Conservation (phyloP, 2,113 vertebrate genomes). For the Leptosomus discolor region DNA sequence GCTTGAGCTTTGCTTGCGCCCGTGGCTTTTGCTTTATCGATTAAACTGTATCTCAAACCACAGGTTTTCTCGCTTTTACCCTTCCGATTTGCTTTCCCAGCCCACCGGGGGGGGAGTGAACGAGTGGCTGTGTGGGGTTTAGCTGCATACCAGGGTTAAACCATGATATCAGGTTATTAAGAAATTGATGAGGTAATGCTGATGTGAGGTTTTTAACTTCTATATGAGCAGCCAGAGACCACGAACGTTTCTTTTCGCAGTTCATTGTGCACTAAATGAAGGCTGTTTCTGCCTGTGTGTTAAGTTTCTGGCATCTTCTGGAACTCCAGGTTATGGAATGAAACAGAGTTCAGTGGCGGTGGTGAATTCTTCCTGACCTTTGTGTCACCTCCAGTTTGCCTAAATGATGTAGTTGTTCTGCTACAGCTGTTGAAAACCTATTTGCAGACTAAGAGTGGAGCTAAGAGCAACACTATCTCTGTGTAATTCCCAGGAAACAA, state of each 20-base stretch:
- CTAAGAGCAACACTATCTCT: not conserved
- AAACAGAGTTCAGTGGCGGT: not conserved
- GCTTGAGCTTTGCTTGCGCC: not conserved
- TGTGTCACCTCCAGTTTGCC: not conserved
- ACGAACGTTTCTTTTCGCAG: not conserved
- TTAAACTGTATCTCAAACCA: not conserved
- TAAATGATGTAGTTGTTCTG: not conserved
- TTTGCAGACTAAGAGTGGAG: not conserved
- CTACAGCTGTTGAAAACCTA: not conserved
- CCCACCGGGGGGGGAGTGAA: too few species aligned
- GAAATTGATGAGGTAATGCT: not conserved
- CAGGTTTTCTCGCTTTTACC: not conserved
- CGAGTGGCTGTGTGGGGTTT: fast-evolving
- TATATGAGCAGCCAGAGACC: not conserved
- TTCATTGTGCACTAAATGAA: not conserved
- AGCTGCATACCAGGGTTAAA: not conserved
- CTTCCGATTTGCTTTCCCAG: not conserved
- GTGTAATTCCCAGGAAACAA: not conserved
- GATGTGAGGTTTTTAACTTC: not conserved
- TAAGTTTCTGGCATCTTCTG: not conserved
- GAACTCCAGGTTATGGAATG: not conserved
- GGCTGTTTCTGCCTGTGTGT: not conserved
- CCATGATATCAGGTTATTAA: fast-evolving
- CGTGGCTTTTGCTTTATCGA: not conserved
- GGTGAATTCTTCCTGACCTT: not conserved